Evolutionary conservation across 2,797 vertebrate species (phyloP).

Genomic region (Nothura maculosa): DNA sequence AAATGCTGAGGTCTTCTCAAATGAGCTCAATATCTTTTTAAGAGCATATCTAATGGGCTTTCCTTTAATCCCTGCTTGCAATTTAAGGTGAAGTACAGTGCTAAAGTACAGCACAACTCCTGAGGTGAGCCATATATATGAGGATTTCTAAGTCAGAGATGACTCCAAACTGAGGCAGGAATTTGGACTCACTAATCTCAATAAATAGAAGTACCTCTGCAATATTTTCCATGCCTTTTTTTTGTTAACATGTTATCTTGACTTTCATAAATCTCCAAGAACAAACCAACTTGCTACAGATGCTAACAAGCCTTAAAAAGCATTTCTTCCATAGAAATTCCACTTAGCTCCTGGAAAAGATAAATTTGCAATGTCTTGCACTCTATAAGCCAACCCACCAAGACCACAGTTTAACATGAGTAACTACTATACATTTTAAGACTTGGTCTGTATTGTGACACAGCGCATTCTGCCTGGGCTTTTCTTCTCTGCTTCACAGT

Average conservation of each 20-base stretch:
- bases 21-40: neutral
- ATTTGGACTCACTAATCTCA: neutral
- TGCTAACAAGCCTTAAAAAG: neutral
- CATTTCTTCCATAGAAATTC: neutral
- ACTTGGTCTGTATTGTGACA: neutral
- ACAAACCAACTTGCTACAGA: neutral
- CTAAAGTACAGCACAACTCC: neutral
- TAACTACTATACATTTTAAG: neutral
- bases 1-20: neutral
- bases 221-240: neutral
- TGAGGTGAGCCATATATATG: neutral
- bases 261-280: neutral
- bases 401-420: neutral
- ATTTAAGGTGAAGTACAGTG: neutral
- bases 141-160: neutral
- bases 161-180: neutral
- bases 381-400: neutral
- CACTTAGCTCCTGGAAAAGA: neutral
- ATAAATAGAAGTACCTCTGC: neutral
- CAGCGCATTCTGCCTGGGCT: neutral
- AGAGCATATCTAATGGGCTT: neutral
- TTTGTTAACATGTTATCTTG: neutral
- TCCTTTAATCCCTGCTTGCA: neutral
- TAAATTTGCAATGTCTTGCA: accelerated
- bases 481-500: neutral